A percentile compares a stretch with the other conserved stretches of the same genome.
phyloP scores from a whole-genome alignment of 2,113 vertebrate species.

The Vulpes vulpes region DNA sequence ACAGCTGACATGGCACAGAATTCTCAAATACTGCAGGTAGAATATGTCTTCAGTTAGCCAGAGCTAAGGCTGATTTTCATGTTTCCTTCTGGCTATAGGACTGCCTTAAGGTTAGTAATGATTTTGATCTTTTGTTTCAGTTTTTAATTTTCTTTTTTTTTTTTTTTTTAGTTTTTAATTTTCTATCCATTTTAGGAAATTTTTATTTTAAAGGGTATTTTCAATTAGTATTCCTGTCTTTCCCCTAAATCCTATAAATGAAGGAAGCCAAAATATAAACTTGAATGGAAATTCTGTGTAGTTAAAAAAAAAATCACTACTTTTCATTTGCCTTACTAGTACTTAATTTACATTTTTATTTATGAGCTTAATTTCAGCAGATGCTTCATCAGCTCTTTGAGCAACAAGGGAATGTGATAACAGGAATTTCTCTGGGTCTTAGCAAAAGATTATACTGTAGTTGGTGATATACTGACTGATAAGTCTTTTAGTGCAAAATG shows the following conservation, averaged over 20 bases:
- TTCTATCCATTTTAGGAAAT: slow-evolving; percentile 14
- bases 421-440: background rate
- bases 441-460: background rate
- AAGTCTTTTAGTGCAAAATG: background rate
- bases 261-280: slow-evolving; percentile 25
- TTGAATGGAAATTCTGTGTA: background rate
- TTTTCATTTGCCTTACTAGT: background rate
- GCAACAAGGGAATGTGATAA: background rate
- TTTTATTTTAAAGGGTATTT: background rate
- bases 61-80: background rate
- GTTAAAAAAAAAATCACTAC: background rate
- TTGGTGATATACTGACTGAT: background rate
- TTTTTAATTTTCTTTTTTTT: background rate
- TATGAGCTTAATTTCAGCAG: background rate
- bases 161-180: background rate
- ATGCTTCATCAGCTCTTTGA: background rate
- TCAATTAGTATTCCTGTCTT: background rate
- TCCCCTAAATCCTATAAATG: background rate
- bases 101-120: background rate
- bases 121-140: background rate
- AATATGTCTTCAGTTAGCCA: background rate
- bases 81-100: background rate
- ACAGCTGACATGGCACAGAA: background rate
- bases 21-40: background rate
- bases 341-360: background rate